Evolutionary conservation across 2,797 vertebrate genomes (phyloP).

Genomic region (Gambusia yucatana): DNA sequence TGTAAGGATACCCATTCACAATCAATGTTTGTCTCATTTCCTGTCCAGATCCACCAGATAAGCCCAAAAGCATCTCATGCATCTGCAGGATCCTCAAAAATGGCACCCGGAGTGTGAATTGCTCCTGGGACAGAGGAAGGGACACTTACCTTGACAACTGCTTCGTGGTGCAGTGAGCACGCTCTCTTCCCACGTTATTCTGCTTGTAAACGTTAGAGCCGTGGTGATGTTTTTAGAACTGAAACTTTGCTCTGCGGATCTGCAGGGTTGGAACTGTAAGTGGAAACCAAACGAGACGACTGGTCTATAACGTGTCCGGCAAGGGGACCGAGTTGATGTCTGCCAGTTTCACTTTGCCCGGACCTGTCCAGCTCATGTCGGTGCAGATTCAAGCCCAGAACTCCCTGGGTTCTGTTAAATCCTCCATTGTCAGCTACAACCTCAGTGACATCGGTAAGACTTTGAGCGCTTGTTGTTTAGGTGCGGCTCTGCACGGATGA

Average conservation of each 20-base stretch:
- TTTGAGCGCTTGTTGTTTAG: background rate
- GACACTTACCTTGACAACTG: slow-evolving; percentile 69
- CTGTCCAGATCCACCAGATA: slow-evolving; percentile 83
- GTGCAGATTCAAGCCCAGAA: slow-evolving; percentile 79
- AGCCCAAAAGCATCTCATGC: slow-evolving; percentile 84
- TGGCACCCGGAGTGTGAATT: slow-evolving; percentile 70
- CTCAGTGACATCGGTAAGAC: slow-evolving; percentile 84
- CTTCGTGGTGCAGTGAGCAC: slow-evolving; percentile 79
- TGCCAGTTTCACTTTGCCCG: slow-evolving; percentile 58
- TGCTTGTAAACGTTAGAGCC: background rate
- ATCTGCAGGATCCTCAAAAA: slow-evolving; percentile 67
- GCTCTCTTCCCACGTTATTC: background rate
- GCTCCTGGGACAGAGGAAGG: slow-evolving; percentile 84
- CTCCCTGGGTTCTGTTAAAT: slow-evolving; percentile 76
- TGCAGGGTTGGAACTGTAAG: slow-evolving; percentile 54
- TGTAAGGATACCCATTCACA: background rate
- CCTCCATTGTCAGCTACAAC: slow-evolving; percentile 64
- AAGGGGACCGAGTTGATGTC: slow-evolving; percentile 14
- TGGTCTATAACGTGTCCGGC: background rate
- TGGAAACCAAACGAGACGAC: slow-evolving; percentile 10
- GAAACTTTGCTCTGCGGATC: slow-evolving; percentile 32
- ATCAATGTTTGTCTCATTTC: slow-evolving; percentile 6
- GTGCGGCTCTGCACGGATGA: background rate
- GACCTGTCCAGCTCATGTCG: slow-evolving; percentile 70
- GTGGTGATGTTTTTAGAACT: background rate